Base-by-base conservation (phyloP, 2,113 vertebrate genomes). In the Pardalotus punctatus region DNA sequence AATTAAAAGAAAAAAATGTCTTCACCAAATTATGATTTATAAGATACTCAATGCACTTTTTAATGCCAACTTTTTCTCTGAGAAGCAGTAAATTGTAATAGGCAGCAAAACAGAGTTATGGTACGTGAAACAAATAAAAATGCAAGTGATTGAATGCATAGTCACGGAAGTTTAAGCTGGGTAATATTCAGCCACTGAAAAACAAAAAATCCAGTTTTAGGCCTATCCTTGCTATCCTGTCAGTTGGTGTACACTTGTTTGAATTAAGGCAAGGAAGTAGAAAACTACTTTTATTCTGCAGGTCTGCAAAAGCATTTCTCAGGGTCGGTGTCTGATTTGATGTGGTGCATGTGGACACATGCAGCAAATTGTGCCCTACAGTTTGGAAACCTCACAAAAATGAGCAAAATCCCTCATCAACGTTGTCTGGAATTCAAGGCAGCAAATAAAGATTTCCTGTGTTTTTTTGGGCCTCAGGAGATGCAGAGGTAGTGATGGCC, bases 111-210 rank as follows among this genome's bases (percentile, higher is more conserved):
- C 22, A 69, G 38, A 66, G 8, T 56, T 76, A 85, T 10, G 17
- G n/a, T n/a, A 72, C 5, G 48, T 87, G 57, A 91, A 93, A 72
- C 21, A 45, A 93, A 90, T 70, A 58, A 85, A 88, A 94, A 74
- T 23, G 7, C 4, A 50, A 85, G 50, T 35, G 56, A 82, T 16
- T 58, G 35, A 78, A 69, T 50, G 17, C 6, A 38, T 58, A 88
- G 54, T 82, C 51, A 76, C 33, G 25, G 45, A 78, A 74, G 5
- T 48, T 48, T 70, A 66, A 70, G 6, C 9, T 51, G 9, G 3
- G 16, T 67, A 74, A 48, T 29, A 51, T 42, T 73, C n/a, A 82
- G 25, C 14, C 86, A 35, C 19, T 35, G 28, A 36, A 66, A 90
- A 92, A n/a, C 14, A 62, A 53, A 45, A 42, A 61, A n/a, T 7